Conservation (phyloP, 2,113 vertebrate genomes). For the Pedetes capensis region DNA sequence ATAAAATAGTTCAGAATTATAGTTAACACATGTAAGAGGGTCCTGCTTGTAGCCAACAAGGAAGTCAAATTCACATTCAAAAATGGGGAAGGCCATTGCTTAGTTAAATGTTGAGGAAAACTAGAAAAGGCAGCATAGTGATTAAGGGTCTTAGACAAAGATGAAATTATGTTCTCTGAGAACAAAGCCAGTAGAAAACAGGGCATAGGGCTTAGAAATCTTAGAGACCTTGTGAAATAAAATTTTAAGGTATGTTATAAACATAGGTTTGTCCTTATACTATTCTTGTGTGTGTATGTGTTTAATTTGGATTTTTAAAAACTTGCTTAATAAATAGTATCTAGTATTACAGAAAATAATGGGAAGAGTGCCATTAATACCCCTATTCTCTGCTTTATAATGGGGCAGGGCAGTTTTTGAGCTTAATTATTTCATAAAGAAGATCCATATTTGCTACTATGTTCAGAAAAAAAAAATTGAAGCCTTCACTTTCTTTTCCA, state of each 20-base stretch:
- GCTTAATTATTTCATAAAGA: slow-evolving; percentile 25
- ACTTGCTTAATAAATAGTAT: not conserved
- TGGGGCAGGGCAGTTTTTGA: not conserved
- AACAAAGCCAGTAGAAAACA: slow-evolving; percentile 18
- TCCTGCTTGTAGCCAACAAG: not conserved
- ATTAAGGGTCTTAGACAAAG: not conserved
- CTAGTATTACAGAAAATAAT: slow-evolving; percentile 35
- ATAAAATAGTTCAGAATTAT: not conserved
- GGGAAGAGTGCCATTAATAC: not conserved
- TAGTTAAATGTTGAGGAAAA: not conserved
- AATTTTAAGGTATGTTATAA: slow-evolving; percentile 7
- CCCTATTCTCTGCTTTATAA: not conserved
- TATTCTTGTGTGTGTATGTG: not conserved
- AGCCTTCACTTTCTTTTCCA: not conserved
- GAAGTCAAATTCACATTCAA: not conserved
- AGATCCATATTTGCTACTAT: not conserved
- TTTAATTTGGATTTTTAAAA: not conserved
- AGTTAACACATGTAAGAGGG: not conserved
- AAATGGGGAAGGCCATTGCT: not conserved
- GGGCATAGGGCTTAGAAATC: not conserved
- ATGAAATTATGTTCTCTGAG: not conserved
- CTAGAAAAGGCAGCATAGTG: not conserved
- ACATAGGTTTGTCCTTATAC: not conserved
- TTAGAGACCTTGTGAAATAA: not conserved
- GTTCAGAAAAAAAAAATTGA: not conserved